A percentile compares a stretch with the other conserved stretches of the same genome.
Evolutionary conservation across 2,888 invertebrate species (phyloP).

Genomic region (Formica aserva): DNA sequence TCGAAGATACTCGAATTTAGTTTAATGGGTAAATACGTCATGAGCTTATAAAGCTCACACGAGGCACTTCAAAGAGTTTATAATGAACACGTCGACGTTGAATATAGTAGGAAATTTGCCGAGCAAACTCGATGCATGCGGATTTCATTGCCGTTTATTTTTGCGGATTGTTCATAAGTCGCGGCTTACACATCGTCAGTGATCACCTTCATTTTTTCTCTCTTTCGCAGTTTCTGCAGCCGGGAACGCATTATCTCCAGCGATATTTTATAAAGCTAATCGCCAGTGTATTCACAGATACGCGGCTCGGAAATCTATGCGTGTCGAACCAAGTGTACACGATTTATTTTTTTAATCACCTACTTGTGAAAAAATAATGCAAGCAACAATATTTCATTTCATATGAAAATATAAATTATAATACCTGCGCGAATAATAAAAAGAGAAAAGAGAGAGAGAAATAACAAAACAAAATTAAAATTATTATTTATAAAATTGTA

Average conservation of each 20-base stretch:
- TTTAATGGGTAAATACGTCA: slow-evolving; percentile 20
- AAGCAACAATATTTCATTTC: not conserved
- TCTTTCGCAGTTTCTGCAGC: slow-evolving; percentile 10
- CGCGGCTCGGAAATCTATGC: slow-evolving; percentile 12
- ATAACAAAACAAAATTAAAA: not conserved
- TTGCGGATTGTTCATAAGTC: slow-evolving; percentile 45
- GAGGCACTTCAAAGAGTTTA: slow-evolving; percentile 23
- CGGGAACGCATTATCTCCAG: slow-evolving; percentile 39
- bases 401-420: not conserved
- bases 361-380: not conserved
- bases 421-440: not conserved
- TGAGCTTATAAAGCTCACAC: slow-evolving; percentile 1
- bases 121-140: slow-evolving; percentile 37
- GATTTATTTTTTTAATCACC: not conserved
- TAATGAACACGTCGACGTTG: slow-evolving; percentile 10
- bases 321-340: not conserved
- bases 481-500: not conserved
- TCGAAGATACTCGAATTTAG: not conserved
- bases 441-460: not conserved
- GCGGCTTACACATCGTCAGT: slow-evolving; percentile 23
- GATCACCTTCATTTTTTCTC: slow-evolving; percentile 36
- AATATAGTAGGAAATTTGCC: not conserved
- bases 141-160: slow-evolving; percentile 48
- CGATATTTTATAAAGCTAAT: slow-evolving; percentile 61
- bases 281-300: slow-evolving; percentile 54